phyloP scores from a whole-genome alignment of 2,888 invertebrate genomes.

The Digitonthophagus gazella region DNA sequence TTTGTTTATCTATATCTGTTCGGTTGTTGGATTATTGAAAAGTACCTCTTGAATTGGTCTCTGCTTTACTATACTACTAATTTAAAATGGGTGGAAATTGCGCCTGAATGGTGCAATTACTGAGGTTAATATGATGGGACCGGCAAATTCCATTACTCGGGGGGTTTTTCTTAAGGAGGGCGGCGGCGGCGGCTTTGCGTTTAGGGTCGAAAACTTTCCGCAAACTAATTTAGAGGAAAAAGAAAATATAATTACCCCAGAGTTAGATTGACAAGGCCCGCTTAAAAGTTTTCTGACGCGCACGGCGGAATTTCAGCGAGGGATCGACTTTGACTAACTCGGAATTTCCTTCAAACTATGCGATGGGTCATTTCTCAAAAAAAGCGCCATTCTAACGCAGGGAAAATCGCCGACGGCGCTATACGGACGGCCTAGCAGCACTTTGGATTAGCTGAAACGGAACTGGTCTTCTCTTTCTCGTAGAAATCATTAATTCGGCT shows the following conservation, averaged over 20 bases:
- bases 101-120: neutral
- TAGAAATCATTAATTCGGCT: neutral
- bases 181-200: neutral
- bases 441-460: neutral
- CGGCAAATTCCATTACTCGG: neutral
- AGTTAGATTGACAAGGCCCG: slow-evolving; percentile 14
- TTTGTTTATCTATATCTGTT: no score
- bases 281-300: slow-evolving; percentile 8
- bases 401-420: neutral
- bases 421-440: neutral
- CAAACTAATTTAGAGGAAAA: slow-evolving; percentile 15
- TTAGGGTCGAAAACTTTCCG: slow-evolving; percentile 10
- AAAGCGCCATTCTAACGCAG: no score
- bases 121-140: neutral
- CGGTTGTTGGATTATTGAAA: no score
- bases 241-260: slow-evolving; percentile 15
- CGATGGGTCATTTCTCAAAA: neutral
- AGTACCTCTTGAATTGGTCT: no score
- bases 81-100: neutral
- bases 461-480: neutral
- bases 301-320: neutral
- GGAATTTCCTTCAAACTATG: neutral
- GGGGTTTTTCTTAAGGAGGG: neutral
- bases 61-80: no score
- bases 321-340: neutral